Evolutionary conservation across 1,140 invertebrate genomes (phyloP), one percentile per base, ranked within the genome.

Genomic region (Dryas iulia): DNA sequence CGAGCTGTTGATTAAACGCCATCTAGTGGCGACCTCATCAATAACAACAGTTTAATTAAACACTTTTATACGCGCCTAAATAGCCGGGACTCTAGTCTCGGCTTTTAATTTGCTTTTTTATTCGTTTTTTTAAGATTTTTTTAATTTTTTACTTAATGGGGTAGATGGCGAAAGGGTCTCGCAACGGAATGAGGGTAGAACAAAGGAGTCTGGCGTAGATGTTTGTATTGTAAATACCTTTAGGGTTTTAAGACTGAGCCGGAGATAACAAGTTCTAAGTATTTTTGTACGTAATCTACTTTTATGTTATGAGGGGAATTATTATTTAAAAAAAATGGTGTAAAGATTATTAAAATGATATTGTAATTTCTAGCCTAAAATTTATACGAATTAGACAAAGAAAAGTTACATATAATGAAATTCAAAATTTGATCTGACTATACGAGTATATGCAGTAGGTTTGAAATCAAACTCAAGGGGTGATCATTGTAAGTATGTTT

Each of bases 31-130:
- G 79, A 79, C 82, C 83, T 83, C 87, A 90, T 90, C 86, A 88
- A 89, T 89, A 91, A 89, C 86, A 87, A 87, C 84, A 82, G 81
- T 89, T 89, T 91, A 89, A 89, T 91, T 86, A 91, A 91, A 89
- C 79, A 89, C 81, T 89, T 90, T 90, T 89, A 89, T 86, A 83
- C 75, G 71, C 83, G 78, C 77, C 78, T 80, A 73, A 86, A 88
- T 87, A 76, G 78, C 72, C 66, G 72, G 80, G 76, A 81, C 77
- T 79, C 82, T 77, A 84, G 81, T 76, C 84, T 79, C 71, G 67
- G 80, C 66, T 79, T 86, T 87, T 85, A 86, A 87, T 88, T 87
- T 82, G 77, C 73, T 79, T 85, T 88, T 87, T 86, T 77, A 76
- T 84, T 80, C 54, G 59, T 52, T 66, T 75, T 82, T 82, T 82